A percentile compares a stretch with the other conserved stretches of the same genome.
Conservation (phyloP, 2,888 invertebrate species). For the Cacoxenus indagator region DNA sequence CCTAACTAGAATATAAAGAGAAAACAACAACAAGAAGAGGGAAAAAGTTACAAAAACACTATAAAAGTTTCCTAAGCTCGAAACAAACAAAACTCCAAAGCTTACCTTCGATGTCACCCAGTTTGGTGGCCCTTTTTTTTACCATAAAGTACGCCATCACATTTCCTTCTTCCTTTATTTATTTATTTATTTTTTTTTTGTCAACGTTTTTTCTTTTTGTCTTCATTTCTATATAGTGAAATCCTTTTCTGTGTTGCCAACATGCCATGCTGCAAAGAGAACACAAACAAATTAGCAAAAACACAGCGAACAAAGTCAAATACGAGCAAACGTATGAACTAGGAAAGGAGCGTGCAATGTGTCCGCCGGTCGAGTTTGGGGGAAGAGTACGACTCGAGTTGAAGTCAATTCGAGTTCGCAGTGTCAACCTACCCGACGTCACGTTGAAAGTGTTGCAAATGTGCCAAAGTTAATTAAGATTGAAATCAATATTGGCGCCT, state of each 20-base stretch:
- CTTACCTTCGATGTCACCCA: constrained; percentile 47
- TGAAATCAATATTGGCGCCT: constrained; percentile 65
- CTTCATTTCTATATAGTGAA: neutral
- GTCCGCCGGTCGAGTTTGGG: constrained; percentile 25
- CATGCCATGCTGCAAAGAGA: constrained; percentile 33
- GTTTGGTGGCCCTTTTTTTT: neutral
- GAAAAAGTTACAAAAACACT: neutral
- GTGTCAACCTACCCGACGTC: constrained; percentile 27
- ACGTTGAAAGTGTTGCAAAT: constrained; percentile 57
- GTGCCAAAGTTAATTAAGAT: constrained; percentile 69
- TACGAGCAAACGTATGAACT: constrained; percentile 8
- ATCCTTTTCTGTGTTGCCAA: neutral
- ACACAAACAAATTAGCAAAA: constrained; percentile 63
- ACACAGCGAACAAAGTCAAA: constrained; percentile 2
- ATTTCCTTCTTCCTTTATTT: neutral
- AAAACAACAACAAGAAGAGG: constrained; percentile 18
- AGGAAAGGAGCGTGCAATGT: constrained; percentile 25
- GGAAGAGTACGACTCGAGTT: neutral
- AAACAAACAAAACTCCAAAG: constrained; percentile 16
- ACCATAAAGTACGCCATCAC: too few relatives aligned
- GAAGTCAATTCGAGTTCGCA: neutral
- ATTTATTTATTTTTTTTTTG: neutral
- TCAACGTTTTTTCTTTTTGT: neutral
- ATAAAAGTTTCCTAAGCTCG: neutral
- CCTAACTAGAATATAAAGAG: constrained; percentile 31